phyloP scores from a whole-genome alignment of 2,888 invertebrate genomes.

The Apoda limacodes region DNA sequence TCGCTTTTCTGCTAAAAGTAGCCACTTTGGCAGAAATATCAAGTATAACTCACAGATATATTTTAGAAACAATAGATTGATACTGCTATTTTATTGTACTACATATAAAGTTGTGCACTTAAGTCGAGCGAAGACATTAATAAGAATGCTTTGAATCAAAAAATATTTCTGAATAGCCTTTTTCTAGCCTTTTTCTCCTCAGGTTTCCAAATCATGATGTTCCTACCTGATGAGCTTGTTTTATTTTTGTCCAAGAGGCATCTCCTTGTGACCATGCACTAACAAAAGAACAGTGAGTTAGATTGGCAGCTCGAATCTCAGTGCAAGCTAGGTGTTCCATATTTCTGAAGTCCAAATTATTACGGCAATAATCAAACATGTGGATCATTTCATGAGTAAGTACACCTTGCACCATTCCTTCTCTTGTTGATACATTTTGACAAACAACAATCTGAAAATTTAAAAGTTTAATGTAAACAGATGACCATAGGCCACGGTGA shows the following conservation, averaged over 20 bases:
- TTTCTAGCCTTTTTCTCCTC: too few species aligned
- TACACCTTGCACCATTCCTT: conserved; percentile 81
- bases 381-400: conserved; percentile 95
- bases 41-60: too few species aligned
- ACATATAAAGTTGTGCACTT: too few species aligned
- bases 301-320: conserved; percentile 94
- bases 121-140: too few species aligned
- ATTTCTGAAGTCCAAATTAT: conserved; percentile 89
- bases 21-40: too few species aligned
- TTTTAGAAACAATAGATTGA: too few species aligned
- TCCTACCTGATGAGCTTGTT: conserved; percentile 80
- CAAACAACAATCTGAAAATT: conserved; percentile 84
- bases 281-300: conserved; percentile 91
- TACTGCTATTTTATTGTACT: background rate
- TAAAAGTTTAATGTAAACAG: background rate
- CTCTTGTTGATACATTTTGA: conserved; percentile 81
- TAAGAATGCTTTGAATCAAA: too few species aligned
- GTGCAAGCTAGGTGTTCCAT: conserved; percentile 95
- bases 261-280: conserved; percentile 84
- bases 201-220: too few species aligned
- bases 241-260: conserved; percentile 78
- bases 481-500: background rate
- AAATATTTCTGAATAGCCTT: background rate
- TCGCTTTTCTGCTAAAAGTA: too few species aligned
- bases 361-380: conserved; percentile 95